Evolutionary conservation across 2,888 invertebrate genomes (phyloP), one percentile per base, ranked within the genome.

Genomic region (Trachelus tabidus): DNA sequence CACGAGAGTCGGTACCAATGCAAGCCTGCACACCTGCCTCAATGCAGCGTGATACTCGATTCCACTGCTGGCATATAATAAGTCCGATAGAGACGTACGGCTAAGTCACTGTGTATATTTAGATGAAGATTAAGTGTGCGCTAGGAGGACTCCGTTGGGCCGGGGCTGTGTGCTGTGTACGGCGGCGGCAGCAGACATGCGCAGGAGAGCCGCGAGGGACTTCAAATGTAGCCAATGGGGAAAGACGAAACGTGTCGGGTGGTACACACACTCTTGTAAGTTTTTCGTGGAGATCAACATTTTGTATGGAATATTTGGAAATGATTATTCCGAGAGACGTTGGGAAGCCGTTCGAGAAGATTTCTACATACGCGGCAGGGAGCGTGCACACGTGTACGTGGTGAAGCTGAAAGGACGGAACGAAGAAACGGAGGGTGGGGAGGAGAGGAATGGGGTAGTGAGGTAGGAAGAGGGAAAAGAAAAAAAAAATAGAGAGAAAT

Each of bases 401-500:
- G 23, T 1, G 23, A 56, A 1, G 56, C 23, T 23, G 56, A 56
- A 56, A 56, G 40, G 23, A 56, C 9, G 9, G 15, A 23, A 15
- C 6, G 56, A 23, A 56, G 56, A 56, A 56, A 56, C 23, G 56
- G 4, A 15, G 12, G 15, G 79, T 56, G 69, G 73, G 75, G 37
- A 69, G 56, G 76, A 75, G 74, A 71, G 79, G 35, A 11, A 12
- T 3, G 78, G 69, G 77, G 56, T 71, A 69, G 75, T 37, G 74
- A 33, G 78, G 56, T 71, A 75, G 73, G 33, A 71, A 68, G 76
- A 73, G 77, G 12, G 69, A 79, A 69, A 80, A 73, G 73, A 75
- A 79, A 71, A 75, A 79, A 71, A 69, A 35, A 35, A 35, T 34
- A 69, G 75, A 77, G 79, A 80, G 77, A 77, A 77, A 71, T 3